Evolutionary conservation across 2,113 vertebrate species (phyloP), one percentile per base, ranked within the genome.

Genomic region (Triplophysa tibetana): DNA sequence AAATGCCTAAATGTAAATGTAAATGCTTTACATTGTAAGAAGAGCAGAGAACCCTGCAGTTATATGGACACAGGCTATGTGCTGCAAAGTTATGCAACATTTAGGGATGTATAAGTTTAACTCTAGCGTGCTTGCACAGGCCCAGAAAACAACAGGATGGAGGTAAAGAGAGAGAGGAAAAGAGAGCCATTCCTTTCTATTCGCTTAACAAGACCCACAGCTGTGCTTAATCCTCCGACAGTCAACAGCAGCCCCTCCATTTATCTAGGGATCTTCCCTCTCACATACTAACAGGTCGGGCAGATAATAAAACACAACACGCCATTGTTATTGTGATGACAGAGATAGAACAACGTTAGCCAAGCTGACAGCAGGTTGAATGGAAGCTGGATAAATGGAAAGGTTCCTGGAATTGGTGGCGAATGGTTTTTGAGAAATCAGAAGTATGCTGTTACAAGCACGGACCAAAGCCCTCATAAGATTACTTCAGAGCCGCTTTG

Each of bases 11-110:
- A n/a, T n/a, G n/a, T n/a, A n/a, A n/a, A n/a, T n/a, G n/a, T n/a
- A n/a, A n/a, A n/a, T n/a, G n/a, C n/a, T 63, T 21, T 80, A 56
- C 23, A 70, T 1, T 50, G 45, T 54, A 54, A 54, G 24, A 43
- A 33, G 48, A 41, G 56, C 3, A 14, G 14, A 56, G 24, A 38
- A 63, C 60, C 45, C 16, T 69, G 74, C 56, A 67, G 58, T n/a
- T 61, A 50, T 33, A 52, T 77, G 14, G 19, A 58, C 65, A 8
- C 74, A 45, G 41, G 45, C 3, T 64, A 41, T 81, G 75, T 62
- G 84, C 85, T 81, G 86, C 85, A 87, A 68, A 81, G 87, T 93
- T 93, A 93, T 91, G 87, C 89, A 93, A 93, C 79, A 24, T 60
- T 60, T 38, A 3, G 86, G 87, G 86, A 73, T 68, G 60, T 79